A percentile compares a stretch with the other conserved stretches of the same genome.
phyloP scores from a whole-genome alignment of 2,113 vertebrate species.

The Bubo bubo region DNA sequence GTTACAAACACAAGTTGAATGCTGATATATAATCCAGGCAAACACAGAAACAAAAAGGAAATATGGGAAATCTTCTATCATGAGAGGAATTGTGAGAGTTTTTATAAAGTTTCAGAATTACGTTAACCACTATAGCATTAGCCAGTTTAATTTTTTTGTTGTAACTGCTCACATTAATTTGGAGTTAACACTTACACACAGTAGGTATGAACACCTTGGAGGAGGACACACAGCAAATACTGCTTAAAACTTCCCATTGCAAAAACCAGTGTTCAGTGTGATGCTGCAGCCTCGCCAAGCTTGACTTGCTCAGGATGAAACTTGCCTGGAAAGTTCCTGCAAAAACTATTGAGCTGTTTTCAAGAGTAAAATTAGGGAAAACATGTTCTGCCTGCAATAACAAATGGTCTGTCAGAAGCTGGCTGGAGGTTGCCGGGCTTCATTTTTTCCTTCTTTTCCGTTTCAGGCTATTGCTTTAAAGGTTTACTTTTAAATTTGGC shows the following conservation, averaged over 20 bases:
- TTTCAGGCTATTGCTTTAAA: neutral
- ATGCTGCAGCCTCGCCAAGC: rapidly evolving
- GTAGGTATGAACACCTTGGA: neutral
- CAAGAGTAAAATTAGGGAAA: neutral
- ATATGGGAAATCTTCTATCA: neutral
- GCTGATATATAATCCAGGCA: neutral
- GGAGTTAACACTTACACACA: neutral
- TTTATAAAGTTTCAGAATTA: neutral
- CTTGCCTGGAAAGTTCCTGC: neutral
- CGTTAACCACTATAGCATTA: rapidly evolving
- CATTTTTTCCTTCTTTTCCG: neutral
- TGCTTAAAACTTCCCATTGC: rapidly evolving
- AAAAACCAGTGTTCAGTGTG: rapidly evolving
- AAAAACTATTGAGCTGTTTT: neutral
- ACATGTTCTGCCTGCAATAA: neutral
- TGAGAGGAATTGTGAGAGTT: neutral
- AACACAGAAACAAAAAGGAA: neutral
- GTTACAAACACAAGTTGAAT: neutral
- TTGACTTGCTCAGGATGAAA: neutral
- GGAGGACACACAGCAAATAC: neutral
- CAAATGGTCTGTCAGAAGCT: neutral
- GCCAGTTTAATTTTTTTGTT: neutral
- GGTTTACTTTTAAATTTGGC: neutral
- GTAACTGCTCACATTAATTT: rapidly evolving
- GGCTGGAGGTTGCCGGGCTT: neutral